Conservation (phyloP, 2,888 invertebrate genomes). For the Strigamia crassipes region DNA sequence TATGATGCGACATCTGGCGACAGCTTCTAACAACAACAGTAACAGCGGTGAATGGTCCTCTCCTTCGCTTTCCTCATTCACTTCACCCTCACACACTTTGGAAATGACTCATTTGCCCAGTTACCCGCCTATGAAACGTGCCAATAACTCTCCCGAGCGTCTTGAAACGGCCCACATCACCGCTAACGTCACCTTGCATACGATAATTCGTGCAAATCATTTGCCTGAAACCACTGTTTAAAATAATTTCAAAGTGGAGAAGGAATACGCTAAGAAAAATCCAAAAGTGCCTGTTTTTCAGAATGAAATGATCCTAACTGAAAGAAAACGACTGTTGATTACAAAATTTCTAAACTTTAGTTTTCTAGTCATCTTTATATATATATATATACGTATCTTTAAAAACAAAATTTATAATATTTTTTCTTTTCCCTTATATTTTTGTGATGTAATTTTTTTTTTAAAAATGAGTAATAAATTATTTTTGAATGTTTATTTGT, state of each 20-base stretch:
- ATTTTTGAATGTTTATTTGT: too few species aligned
- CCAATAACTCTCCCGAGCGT: neutral
- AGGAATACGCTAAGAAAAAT: too few species aligned
- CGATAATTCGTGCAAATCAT: conserved; percentile 14
- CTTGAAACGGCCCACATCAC: neutral
- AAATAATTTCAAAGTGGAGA: neutral
- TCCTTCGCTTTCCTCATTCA: conserved; percentile 1
- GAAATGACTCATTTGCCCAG: neutral
- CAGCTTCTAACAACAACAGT: conserved; percentile 13
- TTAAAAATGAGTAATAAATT: too few species aligned
- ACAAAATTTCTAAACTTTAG: too few species aligned
- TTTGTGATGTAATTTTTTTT: too few species aligned
- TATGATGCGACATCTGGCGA: neutral
- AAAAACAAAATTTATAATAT: too few species aligned
- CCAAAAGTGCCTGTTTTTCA: too few species aligned
- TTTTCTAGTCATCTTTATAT: too few species aligned
- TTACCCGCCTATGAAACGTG: neutral
- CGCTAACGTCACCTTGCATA: conserved; percentile 11
- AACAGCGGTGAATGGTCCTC: neutral
- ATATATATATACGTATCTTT: too few species aligned
- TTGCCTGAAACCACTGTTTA: conserved; percentile 36
- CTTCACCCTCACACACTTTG: conserved; percentile 8
- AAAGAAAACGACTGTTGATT: too few species aligned
- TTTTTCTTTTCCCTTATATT: too few species aligned
- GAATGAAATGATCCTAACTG: too few species aligned